Percentiles rank a stretch among this genome's conserved stretches.
Evolutionary conservation across 2,888 invertebrate species (phyloP).

Genomic region (Atherix ibis): DNA sequence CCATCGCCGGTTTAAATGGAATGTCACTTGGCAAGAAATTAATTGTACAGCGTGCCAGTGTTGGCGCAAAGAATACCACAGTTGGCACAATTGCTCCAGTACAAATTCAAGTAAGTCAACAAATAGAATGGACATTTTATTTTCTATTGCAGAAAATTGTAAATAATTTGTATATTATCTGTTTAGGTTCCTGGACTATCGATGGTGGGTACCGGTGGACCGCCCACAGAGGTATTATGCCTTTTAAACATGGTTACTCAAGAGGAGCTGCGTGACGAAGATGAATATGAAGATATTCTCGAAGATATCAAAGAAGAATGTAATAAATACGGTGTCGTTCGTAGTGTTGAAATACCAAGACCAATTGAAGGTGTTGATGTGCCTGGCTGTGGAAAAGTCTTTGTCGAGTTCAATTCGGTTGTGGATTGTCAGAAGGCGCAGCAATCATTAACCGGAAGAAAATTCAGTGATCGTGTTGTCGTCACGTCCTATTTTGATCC

Average conservation of each 20-base stretch:
- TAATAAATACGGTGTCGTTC: too few species aligned
- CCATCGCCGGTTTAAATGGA: slow-evolving; percentile 94
- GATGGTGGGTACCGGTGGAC: slow-evolving; percentile 78
- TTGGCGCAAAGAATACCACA: slow-evolving; percentile 87
- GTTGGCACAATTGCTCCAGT: slow-evolving; percentile 65
- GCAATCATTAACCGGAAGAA: slow-evolving; percentile 90
- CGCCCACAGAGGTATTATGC: slow-evolving; percentile 86
- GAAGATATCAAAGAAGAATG: too few species aligned
- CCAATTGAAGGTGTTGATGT: slow-evolving; percentile 94
- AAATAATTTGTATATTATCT: too few species aligned
- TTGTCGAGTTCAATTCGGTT: too few species aligned
- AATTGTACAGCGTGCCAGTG: slow-evolving; percentile 93
- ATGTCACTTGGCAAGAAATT: slow-evolving; percentile 98
- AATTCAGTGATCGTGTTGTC: slow-evolving; percentile 95
- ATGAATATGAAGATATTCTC: slow-evolving; percentile 99
- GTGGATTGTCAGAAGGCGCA: slow-evolving; percentile 98
- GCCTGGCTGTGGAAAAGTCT: too few species aligned
- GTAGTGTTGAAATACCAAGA: slow-evolving; percentile 90
- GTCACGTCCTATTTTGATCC: slow-evolving; percentile 98
- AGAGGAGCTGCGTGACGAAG: slow-evolving; percentile 93
- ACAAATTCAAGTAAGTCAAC: slow-evolving; percentile 65
- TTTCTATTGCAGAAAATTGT: background rate
- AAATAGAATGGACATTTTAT: background rate
- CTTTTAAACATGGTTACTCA: too few species aligned
- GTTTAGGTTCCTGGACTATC: slow-evolving; percentile 65